Conservation (phyloP, 64 coral and sea anemone genomes). For the Stylophora pistillata region DNA sequence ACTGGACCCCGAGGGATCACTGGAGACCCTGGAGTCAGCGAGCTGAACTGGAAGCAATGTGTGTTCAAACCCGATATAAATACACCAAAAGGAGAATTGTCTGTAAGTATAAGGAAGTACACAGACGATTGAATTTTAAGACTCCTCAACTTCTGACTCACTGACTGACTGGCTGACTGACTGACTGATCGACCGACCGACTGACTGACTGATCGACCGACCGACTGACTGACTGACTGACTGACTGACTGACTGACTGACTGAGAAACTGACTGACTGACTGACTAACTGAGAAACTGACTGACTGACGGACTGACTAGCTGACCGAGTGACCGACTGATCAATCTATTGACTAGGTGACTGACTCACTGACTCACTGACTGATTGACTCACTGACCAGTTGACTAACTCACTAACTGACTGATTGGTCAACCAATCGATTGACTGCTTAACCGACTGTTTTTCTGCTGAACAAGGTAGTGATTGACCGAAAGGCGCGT, state of each 20-base stretch:
- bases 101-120: conserved; percentile 38
- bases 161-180: neutral
- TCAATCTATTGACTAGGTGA: neutral
- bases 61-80: conserved; percentile 71
- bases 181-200: neutral
- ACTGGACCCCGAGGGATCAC: conserved; percentile 39
- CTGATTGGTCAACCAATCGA: neutral
- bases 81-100: conserved; percentile 38
- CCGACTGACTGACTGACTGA: neutral
- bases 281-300: too few species aligned
- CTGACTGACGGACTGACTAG: neutral
- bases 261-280: neutral
- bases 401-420: neutral
- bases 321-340: neutral
- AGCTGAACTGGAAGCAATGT: conserved; percentile 88
- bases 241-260: neutral
- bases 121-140: too few species aligned
- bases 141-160: neutral
- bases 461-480: too few species aligned
- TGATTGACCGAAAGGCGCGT: neutral
- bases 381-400: neutral
- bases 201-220: neutral
- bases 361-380: neutral
- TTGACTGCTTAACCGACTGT: neutral
- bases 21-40: conserved; percentile 51